These are phyloP conservation scores for Crematogaster levior DNA, from an alignment of 2,888 invertebrate species.

Conservation along the genomic window DNA sequence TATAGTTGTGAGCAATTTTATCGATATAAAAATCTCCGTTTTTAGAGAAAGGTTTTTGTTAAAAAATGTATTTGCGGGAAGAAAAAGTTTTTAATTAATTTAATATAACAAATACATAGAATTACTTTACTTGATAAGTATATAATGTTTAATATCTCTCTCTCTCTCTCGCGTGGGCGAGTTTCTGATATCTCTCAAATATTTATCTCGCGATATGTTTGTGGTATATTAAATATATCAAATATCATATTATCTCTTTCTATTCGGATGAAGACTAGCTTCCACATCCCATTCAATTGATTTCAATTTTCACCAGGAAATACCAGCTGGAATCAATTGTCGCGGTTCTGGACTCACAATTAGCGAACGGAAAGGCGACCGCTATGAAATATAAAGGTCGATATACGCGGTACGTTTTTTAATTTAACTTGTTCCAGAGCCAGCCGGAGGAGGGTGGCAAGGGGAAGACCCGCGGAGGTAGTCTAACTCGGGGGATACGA, in stretches of 20 bases:
- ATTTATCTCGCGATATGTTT: background rate
- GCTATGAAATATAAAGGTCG: conserved; percentile 52
- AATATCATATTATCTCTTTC: too few relatives aligned
- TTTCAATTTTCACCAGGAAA: background rate
- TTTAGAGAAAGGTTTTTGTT: too few relatives aligned
- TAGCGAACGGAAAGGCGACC: conserved; percentile 16
- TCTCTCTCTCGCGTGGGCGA: background rate
- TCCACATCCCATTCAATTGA: background rate
- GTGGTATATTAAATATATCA: background rate
- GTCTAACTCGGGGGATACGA: conserved; percentile 58
- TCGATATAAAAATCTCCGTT: background rate
- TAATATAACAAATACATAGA: background rate
- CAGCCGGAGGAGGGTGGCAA: conserved; percentile 18
- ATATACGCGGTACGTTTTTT: conserved; percentile 57
- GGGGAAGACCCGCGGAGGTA: conserved; percentile 57
- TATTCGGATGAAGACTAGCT: background rate
- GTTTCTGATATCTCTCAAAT: background rate
- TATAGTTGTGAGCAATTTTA: conserved; percentile 10
- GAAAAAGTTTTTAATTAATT: background rate
- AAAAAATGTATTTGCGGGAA: background rate
- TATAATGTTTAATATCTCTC: background rate
- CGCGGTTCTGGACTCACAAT: conserved; percentile 1
- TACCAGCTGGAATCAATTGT: conserved; percentile 19
- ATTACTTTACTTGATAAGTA: too few relatives aligned
- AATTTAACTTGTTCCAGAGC: conserved; percentile 58